Conservation (phyloP, 2,797 vertebrate genomes). For the Podargus strigoides region DNA sequence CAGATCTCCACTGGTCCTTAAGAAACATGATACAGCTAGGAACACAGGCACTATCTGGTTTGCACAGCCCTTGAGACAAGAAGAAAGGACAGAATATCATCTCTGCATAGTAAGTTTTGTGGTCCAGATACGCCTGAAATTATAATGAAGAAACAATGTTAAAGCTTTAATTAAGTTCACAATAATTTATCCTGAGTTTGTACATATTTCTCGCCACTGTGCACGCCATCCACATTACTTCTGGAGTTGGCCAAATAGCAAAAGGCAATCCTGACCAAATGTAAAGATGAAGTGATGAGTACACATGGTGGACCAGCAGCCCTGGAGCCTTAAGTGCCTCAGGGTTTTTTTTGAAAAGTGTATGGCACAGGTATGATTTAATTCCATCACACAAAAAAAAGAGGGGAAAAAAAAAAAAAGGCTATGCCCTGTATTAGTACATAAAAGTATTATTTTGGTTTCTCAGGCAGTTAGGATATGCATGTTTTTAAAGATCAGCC, state of each 20-base stretch:
- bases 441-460: neutral
- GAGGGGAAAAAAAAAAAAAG: no score
- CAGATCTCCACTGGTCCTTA: neutral
- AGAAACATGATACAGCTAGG: neutral
- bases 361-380: neutral
- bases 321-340: neutral
- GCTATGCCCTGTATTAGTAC: neutral
- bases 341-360: neutral
- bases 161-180: neutral
- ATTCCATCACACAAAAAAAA: neutral
- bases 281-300: neutral
- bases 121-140: neutral
- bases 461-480: neutral
- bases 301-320: neutral
- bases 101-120: neutral
- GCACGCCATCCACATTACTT: neutral
- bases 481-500: neutral
- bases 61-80: neutral
- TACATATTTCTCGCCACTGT: neutral
- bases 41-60: neutral
- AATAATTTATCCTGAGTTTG: neutral
- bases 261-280: neutral
- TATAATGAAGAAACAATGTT: neutral
- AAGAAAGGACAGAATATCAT: neutral
- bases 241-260: neutral